Base-by-base conservation (phyloP, 1,140 invertebrate genomes). In the Brachionus rotundiformis region DNA sequence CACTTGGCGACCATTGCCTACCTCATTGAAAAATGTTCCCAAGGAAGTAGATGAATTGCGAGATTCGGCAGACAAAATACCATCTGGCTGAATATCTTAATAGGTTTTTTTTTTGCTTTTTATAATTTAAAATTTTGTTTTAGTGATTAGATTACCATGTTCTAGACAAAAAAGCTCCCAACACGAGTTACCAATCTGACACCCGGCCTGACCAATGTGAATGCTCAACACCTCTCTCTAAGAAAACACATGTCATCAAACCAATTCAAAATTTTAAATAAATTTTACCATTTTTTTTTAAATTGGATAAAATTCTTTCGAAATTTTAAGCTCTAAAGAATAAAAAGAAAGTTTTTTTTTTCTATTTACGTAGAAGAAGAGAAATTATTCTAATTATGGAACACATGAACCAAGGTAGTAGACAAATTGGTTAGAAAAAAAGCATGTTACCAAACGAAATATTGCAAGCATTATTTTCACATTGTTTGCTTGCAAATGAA, bases 121-220 rank as follows among this genome's bases (percentile, higher is more conserved):
- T 63, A 29, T 31, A 16, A 1, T 29, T 31, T 7, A 0, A 63
- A 54, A 4, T 2, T 54, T 2, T 54, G 6, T 61, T 61, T 27
- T 61, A 27, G 11, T 25, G 23, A 68, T 68, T 16, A 23, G 19
- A 19, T 39, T 33, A 68, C 92, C 92, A 88, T 94, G 93, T 86
- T 94, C 93, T 83, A 94, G 87, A 86, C 93, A 94, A 88, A 94
- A 94, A 44, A 94, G 88, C 86, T 94, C 93, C 90, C 90, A 90
- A 82, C 89, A 90, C 49, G 92, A 92, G 85, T 93, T 93, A 82
- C 93, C 93, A 85, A 94, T 93, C 87, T 94, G 93, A 8, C 93
- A 92, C 54, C 93, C 93, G 81, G 93, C 93, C 88, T 94, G 93
- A 47, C 93, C 93, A 84, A 94, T 91, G 87, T 94, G 93, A 82